Conservation (phyloP, 2,888 invertebrate species). For the Linyphia triangularis region DNA sequence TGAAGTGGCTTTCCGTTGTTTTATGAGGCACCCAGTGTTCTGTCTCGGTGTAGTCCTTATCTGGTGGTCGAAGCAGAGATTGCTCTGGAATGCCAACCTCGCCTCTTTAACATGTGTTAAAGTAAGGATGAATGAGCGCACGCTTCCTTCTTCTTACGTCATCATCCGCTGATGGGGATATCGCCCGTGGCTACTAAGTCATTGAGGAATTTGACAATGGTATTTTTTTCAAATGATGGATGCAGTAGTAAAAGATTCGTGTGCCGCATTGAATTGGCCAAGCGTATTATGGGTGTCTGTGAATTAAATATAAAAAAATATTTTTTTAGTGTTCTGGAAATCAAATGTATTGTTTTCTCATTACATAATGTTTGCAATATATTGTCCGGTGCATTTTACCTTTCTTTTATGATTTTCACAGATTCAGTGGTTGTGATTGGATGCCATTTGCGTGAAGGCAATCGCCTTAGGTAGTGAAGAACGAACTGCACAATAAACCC, state of each 20-base stretch:
- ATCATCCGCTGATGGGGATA: slow-evolving; percentile 7
- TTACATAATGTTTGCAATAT: no score
- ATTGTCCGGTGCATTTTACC: no score
- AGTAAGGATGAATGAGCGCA: slow-evolving; percentile 23
- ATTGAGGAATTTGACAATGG: neutral
- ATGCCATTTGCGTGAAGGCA: no score
- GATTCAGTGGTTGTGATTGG: no score
- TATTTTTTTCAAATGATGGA: neutral
- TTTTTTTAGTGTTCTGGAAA: no score
- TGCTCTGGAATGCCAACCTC: slow-evolving; percentile 39
- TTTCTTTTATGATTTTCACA: no score
- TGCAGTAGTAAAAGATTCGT: neutral
- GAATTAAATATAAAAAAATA: no score
- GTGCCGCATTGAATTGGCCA: neutral
- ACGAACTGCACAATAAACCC: no score
- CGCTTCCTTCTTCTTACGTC: slow-evolving; percentile 29
- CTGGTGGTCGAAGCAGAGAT: neutral
- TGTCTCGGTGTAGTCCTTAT: neutral
- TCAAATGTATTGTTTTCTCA: no score
- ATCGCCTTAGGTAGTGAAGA: no score
- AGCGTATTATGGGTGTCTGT: no score
- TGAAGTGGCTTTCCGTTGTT: neutral
- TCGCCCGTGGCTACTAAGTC: slow-evolving; percentile 21
- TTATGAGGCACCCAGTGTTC: neutral
- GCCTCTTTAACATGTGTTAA: slow-evolving; percentile 30